phyloP scores from a whole-genome alignment of 2,888 invertebrate genomes.

The Lamellibrachia columna region DNA sequence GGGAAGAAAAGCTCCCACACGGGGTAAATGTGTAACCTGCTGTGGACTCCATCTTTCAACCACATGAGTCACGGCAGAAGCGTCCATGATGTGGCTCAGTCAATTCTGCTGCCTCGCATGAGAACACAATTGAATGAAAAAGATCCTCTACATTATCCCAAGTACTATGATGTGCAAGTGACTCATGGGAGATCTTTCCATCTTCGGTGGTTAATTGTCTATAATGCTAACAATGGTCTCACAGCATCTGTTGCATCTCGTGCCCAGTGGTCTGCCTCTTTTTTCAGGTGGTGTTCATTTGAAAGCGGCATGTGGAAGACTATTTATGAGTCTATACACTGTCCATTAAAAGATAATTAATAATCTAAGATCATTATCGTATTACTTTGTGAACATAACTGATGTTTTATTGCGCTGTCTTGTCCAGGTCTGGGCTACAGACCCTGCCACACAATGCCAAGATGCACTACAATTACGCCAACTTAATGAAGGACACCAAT shows the following conservation, averaged over 20 bases:
- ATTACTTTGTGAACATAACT: background rate
- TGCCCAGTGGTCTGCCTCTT: too few species aligned
- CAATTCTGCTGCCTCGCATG: too few species aligned
- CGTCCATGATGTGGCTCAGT: too few species aligned
- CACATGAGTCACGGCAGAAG: too few species aligned
- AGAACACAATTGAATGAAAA: too few species aligned
- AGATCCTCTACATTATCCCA: background rate
- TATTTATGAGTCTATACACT: too few species aligned
- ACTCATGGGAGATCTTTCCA: background rate
- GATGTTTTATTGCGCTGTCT: background rate
- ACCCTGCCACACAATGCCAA: constrained; percentile 87
- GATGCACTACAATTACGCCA: constrained; percentile 89
- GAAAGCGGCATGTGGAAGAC: too few species aligned
- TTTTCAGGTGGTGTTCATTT: too few species aligned
- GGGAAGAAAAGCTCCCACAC: background rate
- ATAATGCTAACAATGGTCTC: too few species aligned
- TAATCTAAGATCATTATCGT: background rate
- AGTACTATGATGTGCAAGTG: background rate
- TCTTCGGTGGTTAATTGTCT: background rate
- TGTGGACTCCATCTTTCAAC: too few species aligned
- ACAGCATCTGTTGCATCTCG: too few species aligned
- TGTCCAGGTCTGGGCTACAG: constrained; percentile 79
- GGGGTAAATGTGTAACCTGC: background rate
- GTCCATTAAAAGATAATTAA: background rate
- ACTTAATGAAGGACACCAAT: constrained; percentile 82